Evolutionary conservation across 2,797 vertebrate species (phyloP).

Genomic region (Zonotrichia albicollis): DNA sequence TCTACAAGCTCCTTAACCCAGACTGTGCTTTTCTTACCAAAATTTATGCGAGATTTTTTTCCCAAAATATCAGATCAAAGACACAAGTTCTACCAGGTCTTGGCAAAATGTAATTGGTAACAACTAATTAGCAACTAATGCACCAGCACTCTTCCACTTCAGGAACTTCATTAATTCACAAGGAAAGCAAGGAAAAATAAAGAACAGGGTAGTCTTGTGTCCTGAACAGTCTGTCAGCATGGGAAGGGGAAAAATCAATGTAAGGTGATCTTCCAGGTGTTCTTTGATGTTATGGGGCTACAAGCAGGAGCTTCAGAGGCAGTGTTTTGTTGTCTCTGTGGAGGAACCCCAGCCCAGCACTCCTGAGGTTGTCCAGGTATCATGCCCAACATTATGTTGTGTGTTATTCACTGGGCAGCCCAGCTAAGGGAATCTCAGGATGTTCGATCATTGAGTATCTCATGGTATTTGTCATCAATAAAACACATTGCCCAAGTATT

Average conservation of each 20-base stretch:
- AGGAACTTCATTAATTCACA: not conserved
- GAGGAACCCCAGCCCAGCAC: not conserved
- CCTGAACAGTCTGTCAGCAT: not conserved
- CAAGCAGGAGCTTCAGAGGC: not conserved
- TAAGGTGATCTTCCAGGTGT: not conserved
- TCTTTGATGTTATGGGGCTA: not conserved
- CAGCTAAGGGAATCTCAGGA: not conserved
- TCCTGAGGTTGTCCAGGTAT: not conserved
- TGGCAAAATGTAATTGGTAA: not conserved
- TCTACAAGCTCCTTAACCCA: not conserved
- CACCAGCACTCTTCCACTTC: not conserved
- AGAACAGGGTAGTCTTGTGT: not conserved
- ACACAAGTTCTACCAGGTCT: not conserved
- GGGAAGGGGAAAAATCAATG: not conserved
- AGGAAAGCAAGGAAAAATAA: not conserved
- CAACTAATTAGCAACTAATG: not conserved
- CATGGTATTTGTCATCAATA: not conserved
- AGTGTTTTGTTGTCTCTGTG: not conserved
- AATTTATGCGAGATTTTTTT: not conserved
- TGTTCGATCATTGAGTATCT: not conserved
- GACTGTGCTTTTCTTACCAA: not conserved
- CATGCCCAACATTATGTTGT: not conserved
- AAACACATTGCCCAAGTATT: not conserved
- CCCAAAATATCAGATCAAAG: not conserved
- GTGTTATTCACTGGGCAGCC: not conserved